Evolutionary conservation across 2,888 invertebrate genomes (phyloP), one percentile per base, ranked within the genome.

Genomic region (Deroplatys truncata): DNA sequence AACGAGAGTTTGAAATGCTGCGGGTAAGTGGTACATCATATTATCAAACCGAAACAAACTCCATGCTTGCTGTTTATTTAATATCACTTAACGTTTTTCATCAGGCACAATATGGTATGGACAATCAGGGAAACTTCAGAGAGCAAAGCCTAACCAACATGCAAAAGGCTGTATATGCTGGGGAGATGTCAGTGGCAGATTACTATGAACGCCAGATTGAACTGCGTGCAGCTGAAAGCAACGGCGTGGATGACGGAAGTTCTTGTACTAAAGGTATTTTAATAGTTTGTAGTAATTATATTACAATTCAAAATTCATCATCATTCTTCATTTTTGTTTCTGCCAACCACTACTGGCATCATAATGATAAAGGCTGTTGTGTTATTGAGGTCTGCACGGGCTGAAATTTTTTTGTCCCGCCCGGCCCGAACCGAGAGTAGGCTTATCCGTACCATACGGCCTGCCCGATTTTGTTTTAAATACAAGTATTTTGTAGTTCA

Each of bases 101-200:
- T 56, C 92, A 96, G 95, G 97, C 97, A 2, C 97, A 97, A 93
- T 98, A 98, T 92, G 98, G 98, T 2, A 98, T 98, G 98, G 97
- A 97, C 92, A 97, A 97, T 92, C 97, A 97, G 92, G 97, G 97
- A 10, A 97, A 97, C 92, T 97, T 96, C 93, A 94, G 96, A 86
- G 96, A 97, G 92, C 96, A 98, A 91, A 97, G 97, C 31, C 96
- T 97, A 28, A 96, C 96, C 90, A 97, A 97, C 92, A 95, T 98
- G 94, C 97, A 97, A 93, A 94, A 92, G 89, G 98, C 98, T 83
- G 98, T 98, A 82, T 97, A 97, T 93, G 96, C 96, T 88, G 98
- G 98, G 16, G 97, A 98, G 92, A 96, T 98, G 94, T 96, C 97
- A 9, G 97, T 98, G 0, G 96, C 97, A 25, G 97, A 98, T 92